These are phyloP conservation scores for Actenoides hombroni DNA, from an alignment of 2,113 vertebrate species.

Conservation along the genomic window DNA sequence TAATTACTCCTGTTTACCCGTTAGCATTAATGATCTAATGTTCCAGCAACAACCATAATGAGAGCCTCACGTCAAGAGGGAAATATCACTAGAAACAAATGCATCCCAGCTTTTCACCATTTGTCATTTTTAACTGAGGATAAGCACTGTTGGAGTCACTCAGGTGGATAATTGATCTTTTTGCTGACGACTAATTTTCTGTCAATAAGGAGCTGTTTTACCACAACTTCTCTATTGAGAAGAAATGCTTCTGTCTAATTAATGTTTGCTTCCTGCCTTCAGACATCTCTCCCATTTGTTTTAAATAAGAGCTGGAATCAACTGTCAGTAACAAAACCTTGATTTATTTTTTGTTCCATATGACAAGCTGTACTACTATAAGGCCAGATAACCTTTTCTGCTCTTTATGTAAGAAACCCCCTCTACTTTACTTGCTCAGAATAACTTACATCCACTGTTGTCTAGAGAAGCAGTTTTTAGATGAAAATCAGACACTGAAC, in stretches of 20 bases:
- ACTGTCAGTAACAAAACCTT: background rate
- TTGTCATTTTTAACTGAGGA: slow-evolving; percentile 46
- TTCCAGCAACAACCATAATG: slow-evolving; percentile 7
- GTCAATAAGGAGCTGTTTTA: background rate
- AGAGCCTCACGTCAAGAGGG: slow-evolving; percentile 2
- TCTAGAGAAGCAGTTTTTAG: background rate
- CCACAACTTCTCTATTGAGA: background rate
- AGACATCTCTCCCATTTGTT: background rate
- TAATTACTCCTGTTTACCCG: slow-evolving; percentile 62
- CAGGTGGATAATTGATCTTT: slow-evolving; percentile 32
- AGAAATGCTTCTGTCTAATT: background rate
- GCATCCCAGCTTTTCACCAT: background rate
- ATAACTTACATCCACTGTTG: background rate
- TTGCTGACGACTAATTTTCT: slow-evolving; percentile 30
- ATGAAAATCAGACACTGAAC: background rate
- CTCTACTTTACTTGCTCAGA: background rate
- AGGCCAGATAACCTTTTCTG: background rate
- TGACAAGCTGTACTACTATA: background rate
- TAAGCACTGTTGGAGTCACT: background rate
- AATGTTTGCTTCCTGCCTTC: background rate
- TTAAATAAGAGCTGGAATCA: background rate
- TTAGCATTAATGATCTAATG: slow-evolving; percentile 48
- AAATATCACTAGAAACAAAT: slow-evolving; percentile 26
- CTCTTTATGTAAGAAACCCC: background rate
- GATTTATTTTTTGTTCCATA: background rate